Conservation (phyloP, 1,140 invertebrate genomes). For the Antheraea mylitta region DNA sequence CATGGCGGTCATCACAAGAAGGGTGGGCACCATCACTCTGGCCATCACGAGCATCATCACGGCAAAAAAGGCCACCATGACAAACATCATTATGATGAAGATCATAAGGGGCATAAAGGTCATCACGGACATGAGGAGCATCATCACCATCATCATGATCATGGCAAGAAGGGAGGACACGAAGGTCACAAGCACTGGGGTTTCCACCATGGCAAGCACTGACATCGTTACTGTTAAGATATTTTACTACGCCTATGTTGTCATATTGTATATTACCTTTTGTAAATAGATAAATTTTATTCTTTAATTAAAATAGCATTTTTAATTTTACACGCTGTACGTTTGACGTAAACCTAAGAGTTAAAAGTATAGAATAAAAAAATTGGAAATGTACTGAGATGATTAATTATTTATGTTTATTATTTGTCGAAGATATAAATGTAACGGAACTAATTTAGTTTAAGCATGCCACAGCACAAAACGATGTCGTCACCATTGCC, state of each 20-base stretch:
- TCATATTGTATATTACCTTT: conserved; percentile 42
- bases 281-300: conserved; percentile 57
- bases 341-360: conserved; percentile 10
- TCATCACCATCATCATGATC: conserved; percentile 82
- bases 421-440: conserved; percentile 16
- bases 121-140: conserved; percentile 83
- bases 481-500: conserved; percentile 57
- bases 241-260: conserved; percentile 42
- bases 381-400: conserved; percentile 8
- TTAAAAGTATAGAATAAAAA: background rate
- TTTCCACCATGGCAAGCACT: conserved; percentile 79
- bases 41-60: conserved; percentile 84
- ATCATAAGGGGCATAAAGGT: conserved; percentile 82
- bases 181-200: conserved; percentile 82
- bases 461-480: conserved; percentile 32
- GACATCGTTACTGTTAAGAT: conserved; percentile 44
- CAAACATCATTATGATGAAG: conserved; percentile 83
- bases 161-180: conserved; percentile 83
- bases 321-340: conserved; percentile 18
- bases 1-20: conserved; percentile 86
- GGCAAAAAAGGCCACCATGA: conserved; percentile 87
- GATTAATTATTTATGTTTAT: conserved; percentile 34
- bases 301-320: background rate
- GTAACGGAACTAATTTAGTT: conserved; percentile 63
- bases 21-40: conserved; percentile 84